Conservation (phyloP, 2,113 vertebrate species). For the Leucopsar rothschildi region DNA sequence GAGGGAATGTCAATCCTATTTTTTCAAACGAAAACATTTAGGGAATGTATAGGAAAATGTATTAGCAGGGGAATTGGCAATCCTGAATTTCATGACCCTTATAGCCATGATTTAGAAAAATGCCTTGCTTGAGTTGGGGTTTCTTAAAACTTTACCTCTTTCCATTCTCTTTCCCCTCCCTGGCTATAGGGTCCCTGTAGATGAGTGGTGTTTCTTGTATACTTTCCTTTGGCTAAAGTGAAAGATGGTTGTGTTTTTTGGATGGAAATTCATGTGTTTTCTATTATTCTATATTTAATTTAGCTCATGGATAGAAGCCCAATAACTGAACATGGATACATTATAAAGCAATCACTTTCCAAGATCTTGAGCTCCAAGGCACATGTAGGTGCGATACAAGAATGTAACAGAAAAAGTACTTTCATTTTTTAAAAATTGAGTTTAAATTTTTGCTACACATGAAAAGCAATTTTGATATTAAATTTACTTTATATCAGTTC, state of each 20-base stretch:
- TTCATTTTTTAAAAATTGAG: not conserved
- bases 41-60: not conserved
- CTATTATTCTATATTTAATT: slow-evolving; percentile 18
- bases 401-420: not conserved
- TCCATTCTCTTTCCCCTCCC: not conserved
- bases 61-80: not conserved
- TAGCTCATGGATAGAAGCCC: not conserved
- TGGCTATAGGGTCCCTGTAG: not conserved
- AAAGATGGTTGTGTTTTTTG: not conserved
- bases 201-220: not conserved
- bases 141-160: not conserved
- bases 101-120: not conserved
- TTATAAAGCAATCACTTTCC: not conserved
- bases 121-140: not conserved
- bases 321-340: not conserved
- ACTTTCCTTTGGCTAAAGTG: not conserved
- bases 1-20: not conserved
- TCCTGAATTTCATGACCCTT: not conserved
- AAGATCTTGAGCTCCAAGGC: not conserved
- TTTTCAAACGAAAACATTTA: not conserved
- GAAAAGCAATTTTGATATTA: not conserved
- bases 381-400: not conserved
- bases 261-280: not conserved
- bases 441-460: not conserved
- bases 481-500: not conserved